Evolutionary conservation across 1,140 invertebrate genomes (phyloP).

Genomic region (Nymphalis io): DNA sequence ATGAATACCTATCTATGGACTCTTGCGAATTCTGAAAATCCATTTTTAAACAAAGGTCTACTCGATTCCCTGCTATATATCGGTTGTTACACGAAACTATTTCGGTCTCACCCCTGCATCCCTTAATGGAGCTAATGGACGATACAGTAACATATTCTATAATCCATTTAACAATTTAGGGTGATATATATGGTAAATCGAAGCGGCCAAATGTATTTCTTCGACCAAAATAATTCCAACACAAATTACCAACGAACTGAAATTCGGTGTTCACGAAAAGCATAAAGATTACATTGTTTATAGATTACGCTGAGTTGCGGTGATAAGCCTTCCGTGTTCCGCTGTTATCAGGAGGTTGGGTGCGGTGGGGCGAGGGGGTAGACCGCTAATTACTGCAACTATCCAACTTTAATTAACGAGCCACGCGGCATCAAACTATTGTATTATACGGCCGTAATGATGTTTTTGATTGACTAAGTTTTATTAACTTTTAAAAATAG

Average conservation of each 20-base stretch:
- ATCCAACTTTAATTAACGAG: constrained; percentile 43
- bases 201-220: not conserved
- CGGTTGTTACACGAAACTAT: no score
- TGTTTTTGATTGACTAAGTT: constrained; percentile 9
- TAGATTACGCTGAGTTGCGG: constrained; percentile 20
- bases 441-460: constrained; percentile 13
- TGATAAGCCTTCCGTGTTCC: constrained; percentile 50
- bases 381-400: constrained; percentile 47
- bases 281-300: constrained; percentile 33
- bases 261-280: constrained; percentile 30
- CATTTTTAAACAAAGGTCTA: no score
- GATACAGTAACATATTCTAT: no score
- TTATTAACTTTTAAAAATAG: constrained; percentile 5
- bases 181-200: no score
- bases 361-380: constrained; percentile 12
- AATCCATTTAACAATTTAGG: no score
- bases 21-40: no score
- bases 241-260: constrained; percentile 9
- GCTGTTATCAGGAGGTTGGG: constrained; percentile 39
- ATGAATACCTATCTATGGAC: no score
- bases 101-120: no score
- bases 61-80: no score
- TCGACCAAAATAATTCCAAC: not conserved
- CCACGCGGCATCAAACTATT: constrained; percentile 25
- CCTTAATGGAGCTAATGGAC: no score